Evolutionary conservation across 2,113 vertebrate genomes (phyloP).

Genomic region (Pleuronectes platessa): DNA sequence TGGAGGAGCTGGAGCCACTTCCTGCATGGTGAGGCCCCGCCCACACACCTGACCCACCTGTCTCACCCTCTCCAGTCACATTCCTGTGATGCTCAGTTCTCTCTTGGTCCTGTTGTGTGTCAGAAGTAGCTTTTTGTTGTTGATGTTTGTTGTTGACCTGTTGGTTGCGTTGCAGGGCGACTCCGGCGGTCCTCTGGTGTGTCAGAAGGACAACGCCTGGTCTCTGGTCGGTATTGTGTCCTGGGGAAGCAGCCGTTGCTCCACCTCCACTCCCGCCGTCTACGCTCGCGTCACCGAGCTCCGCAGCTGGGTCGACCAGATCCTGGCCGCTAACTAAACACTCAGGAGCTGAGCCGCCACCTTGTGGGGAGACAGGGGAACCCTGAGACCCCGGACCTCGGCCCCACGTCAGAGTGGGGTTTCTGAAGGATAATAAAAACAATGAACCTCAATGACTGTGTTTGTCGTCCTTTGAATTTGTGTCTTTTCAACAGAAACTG

Average conservation of each 20-base stretch:
- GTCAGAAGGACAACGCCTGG: constrained; percentile 75
- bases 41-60: neutral
- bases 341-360: neutral
- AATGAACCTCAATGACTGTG: neutral
- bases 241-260: constrained; percentile 82
- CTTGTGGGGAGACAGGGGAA: neutral
- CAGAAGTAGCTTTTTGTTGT: neutral
- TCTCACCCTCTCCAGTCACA: too few species aligned
- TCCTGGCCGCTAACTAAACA: constrained; percentile 77
- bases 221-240: constrained; percentile 83
- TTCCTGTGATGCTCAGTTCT: neutral
- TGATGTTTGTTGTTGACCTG: neutral
- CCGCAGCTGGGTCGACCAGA: constrained; percentile 80
- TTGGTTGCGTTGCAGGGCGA: constrained; percentile 65
- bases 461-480: constrained; percentile 6
- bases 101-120: neutral
- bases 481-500: neutral
- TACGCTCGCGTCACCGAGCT: constrained; percentile 82
- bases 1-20: constrained; percentile 64
- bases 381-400: neutral
- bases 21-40: constrained; percentile 69
- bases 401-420: neutral
- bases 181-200: constrained; percentile 82
- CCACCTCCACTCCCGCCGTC: constrained; percentile 76
- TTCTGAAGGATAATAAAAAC: constrained; percentile 21